These are phyloP conservation scores for Morelia viridis DNA, from an alignment of 2,797 vertebrate genomes.

Conservation along the genomic window DNA sequence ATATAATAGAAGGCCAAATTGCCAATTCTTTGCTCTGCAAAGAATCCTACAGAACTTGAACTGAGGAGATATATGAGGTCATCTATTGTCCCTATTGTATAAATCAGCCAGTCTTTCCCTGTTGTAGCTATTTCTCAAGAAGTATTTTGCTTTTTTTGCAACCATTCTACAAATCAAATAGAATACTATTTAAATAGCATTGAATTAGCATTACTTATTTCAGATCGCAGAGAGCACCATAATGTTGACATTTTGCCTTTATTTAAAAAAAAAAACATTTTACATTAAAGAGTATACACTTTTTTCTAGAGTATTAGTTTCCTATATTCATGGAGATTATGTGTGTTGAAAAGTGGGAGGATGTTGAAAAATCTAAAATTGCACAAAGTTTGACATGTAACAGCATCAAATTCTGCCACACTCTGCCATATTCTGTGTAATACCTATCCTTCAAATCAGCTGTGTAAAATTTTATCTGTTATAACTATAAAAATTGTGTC, in stretches of 20 bases:
- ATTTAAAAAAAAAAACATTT: neutral
- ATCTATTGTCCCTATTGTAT: neutral
- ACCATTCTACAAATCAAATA: neutral
- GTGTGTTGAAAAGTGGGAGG: neutral
- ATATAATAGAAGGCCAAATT: neutral
- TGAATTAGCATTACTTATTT: neutral
- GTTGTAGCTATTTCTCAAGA: neutral
- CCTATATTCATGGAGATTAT: neutral
- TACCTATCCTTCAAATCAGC: neutral
- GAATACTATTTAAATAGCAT: neutral
- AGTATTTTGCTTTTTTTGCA: neutral
- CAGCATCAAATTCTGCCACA: neutral
- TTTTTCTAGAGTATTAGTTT: neutral
- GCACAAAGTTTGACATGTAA: too few species aligned
- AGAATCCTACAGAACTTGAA: neutral
- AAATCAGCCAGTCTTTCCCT: neutral
- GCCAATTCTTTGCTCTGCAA: neutral
- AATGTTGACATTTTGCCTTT: neutral
- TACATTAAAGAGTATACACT: neutral
- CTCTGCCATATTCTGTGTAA: neutral
- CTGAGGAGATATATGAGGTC: neutral
- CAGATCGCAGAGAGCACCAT: neutral
- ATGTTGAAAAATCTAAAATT: neutral
- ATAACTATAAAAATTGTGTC: neutral
- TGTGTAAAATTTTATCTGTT: neutral